A percentile compares a stretch with the other conserved stretches of the same genome.
Conservation (phyloP, 2,888 invertebrate species). For the Euclidia mi region DNA sequence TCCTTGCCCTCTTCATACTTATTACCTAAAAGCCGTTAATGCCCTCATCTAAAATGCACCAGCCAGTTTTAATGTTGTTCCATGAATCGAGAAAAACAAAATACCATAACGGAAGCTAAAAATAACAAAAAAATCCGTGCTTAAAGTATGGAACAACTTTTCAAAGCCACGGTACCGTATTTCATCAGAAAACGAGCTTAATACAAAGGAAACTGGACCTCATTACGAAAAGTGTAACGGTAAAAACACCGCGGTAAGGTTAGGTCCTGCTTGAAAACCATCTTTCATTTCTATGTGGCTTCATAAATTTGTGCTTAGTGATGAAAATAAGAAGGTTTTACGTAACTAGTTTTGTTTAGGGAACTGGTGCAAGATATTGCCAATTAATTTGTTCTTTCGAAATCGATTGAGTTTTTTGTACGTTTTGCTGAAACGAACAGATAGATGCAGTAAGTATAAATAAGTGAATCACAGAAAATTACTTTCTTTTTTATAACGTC, state of each 20-base stretch:
- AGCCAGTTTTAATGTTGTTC: neutral
- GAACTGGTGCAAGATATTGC: no score
- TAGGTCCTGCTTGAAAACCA: neutral
- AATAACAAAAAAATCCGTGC: neutral
- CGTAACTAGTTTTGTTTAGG: neutral
- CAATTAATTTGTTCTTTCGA: no score
- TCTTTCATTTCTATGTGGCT: slow-evolving; percentile 1
- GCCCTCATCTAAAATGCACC: no score
- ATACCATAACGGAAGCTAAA: neutral
- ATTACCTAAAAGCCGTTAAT: no score
- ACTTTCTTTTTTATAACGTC: no score
- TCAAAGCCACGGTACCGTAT: neutral
- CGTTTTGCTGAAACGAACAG: no score
- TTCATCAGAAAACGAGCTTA: neutral
- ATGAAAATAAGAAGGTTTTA: neutral
- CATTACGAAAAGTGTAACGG: neutral
- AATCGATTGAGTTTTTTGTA: no score
- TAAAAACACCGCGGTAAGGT: neutral
- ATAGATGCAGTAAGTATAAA: no score
- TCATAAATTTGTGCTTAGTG: slow-evolving; percentile 9
- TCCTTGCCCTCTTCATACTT: no score
- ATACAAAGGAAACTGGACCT: neutral
- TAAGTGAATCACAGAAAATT: no score
- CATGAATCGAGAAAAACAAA: neutral
- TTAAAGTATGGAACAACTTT: slow-evolving; percentile 5